Base-by-base conservation (phyloP, 1,140 invertebrate genomes). In the Globodera rostochiensis region DNA sequence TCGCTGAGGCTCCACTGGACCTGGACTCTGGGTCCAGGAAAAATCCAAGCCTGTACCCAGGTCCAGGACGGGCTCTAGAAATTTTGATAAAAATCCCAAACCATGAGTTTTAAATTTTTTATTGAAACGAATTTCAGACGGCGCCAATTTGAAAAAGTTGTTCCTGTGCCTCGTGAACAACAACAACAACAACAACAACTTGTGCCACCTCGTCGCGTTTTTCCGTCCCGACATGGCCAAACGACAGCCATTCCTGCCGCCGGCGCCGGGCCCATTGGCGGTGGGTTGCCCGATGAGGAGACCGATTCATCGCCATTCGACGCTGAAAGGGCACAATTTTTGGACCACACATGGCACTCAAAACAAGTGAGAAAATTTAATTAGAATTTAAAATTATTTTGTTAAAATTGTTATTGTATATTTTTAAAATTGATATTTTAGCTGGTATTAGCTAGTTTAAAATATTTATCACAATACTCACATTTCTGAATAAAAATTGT, bases 241-340 rank as follows among this genome's bases (percentile, higher is more conserved):
- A 6, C 19, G 57, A 9, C 57, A 64, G 57, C 57, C 11, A 64
- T 5, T 1, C 50, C 50, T 13, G 4, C 50, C 11, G 50, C 50
- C 11, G 50, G 3, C 1, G 50, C 7, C 19, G 57, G 57, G 19
- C 57, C 13, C 13, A 6, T 53, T 11, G 3, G 7, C 6, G 53
- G 53, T 70, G 8, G 13, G 19, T 36, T 78, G 64, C 77, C 77
- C 21, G 77, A 78, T 47, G 77, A 78, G 66, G 53, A 66, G 21
- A 78, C 77, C 21, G 77, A 78, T 78, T 47, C 49, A n/a, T 78
- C 77, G 8, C 77, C 77, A n/a, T 78, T 78, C 47, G 77, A 78
- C 21, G 76, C 76, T 4, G 77, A 78, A 78, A 53, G 77, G 46
- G 64, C 25, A 11, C 57, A 64, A 36, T 53, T 53, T 53, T 53